Evolutionary conservation across 1,140 invertebrate species (phyloP), one percentile per base, ranked within the genome.

Genomic region (Drosophila melanica): DNA sequence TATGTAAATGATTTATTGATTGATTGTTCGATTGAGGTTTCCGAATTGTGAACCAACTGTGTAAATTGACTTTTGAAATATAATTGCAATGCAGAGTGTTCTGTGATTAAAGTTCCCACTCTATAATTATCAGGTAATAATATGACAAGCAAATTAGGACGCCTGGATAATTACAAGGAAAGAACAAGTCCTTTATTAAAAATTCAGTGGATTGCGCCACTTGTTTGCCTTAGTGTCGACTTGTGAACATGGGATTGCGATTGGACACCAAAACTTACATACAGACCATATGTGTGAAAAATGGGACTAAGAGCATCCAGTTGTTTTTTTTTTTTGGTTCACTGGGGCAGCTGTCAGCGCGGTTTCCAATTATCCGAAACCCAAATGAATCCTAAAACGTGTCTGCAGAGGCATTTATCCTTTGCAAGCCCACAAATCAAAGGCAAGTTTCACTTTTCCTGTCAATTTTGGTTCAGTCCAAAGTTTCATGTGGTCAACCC

Each of bases 401-500:
- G 64, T 60, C 63, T 45, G 48, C 64, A 47, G 39, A 39, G 27
- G 47, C 48, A 59, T 67, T 67, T 72, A 67, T 59, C 45, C 62
- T 42, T 57, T 11, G 45, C 44, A 37, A 23, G 63, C 39, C 69
- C 69, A 57, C 70, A 76, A 73, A 73, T 76, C 70, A 68, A 68
- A 73, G 62, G 37, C 69, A 59, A 72, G 64, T 76, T 73, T 68
- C 63, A 76, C 69, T 76, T 73, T 73, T 73, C 70, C 74, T 63
- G 63, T 76, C 74, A 73, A 73, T 76, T 77, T 50, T 27, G 84
- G 47, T 75, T 50, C 37, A 42, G 30, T 66, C 18, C 57, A 63
- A 63, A 64, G 73, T 85, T 80, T 68, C 64, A 65, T 85, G 81
- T 73, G 81, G 81, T 74, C 66, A 69, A 80, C 80, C 80, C 62